A percentile compares a stretch with the other conserved stretches of the same genome.
Conservation (phyloP, 2,797 vertebrate genomes). For the Malurus leucopterus region DNA sequence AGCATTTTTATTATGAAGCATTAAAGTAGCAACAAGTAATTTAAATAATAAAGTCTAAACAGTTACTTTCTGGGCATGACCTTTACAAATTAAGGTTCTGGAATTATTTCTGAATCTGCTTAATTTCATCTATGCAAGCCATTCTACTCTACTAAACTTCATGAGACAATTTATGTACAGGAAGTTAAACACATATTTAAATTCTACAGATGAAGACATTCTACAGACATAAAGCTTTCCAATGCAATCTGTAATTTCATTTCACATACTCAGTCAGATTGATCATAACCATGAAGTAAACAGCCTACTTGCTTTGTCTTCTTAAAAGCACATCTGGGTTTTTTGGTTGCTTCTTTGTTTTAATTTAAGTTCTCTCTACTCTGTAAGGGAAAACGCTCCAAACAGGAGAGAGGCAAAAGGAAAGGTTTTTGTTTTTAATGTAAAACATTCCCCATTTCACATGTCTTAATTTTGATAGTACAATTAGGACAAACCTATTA, state of each 20-base stretch:
- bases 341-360: neutral
- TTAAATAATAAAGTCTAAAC: conserved; percentile 18
- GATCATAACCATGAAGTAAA: neutral
- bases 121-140: neutral
- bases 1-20: conserved; percentile 37
- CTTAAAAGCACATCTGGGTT: neutral
- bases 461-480: neutral
- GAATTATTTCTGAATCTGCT: neutral
- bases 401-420: neutral
- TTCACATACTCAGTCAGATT: neutral
- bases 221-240: neutral
- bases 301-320: neutral
- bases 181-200: conserved; percentile 2
- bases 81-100: neutral
- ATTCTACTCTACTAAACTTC: neutral
- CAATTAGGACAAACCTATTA: neutral
- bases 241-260: neutral
- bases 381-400: neutral
- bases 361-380: neutral
- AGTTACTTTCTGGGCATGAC: conserved; percentile 10
- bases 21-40: conserved; percentile 10
- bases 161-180: neutral
- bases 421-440: neutral
- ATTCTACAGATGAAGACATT: neutral
- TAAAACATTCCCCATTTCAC: neutral